Evolutionary conservation across 1,140 invertebrate species (phyloP).

Genomic region (Ruditapes philippinarum): DNA sequence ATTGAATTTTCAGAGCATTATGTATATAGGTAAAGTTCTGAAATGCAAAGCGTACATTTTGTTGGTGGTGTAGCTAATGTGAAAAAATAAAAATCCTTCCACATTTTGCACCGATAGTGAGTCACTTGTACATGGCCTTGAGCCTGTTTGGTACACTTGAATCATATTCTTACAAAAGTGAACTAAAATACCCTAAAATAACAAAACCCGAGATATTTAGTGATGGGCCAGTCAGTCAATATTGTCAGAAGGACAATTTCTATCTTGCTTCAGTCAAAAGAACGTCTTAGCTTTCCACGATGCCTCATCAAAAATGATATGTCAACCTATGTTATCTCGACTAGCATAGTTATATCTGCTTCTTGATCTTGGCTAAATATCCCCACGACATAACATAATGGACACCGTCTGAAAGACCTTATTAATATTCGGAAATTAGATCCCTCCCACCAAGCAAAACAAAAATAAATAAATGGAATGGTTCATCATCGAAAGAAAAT

Average conservation of each 20-base stretch:
- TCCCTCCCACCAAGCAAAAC: too few species aligned
- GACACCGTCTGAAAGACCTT: too few species aligned
- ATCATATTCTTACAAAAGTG: conserved; percentile 54
- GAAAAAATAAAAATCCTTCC: not conserved
- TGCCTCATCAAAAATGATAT: too few species aligned
- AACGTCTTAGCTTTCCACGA: too few species aligned
- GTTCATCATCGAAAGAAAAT: too few species aligned
- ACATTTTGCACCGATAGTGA: conserved; percentile 47
- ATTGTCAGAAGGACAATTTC: conserved; percentile 68
- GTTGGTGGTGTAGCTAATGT: conserved; percentile 25
- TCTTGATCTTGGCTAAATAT: too few species aligned
- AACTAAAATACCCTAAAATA: conserved; percentile 46
- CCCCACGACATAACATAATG: too few species aligned
- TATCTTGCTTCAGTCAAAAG: conserved; percentile 64
- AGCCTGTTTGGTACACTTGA: conserved; percentile 38
- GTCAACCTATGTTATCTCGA: too few species aligned
- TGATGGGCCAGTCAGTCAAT: conserved; percentile 64
- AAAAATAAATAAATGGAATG: too few species aligned
- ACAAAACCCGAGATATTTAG: conserved; percentile 41
- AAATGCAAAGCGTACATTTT: conserved; percentile 57
- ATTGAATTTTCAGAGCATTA: conserved; percentile 60
- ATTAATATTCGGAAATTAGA: too few species aligned
- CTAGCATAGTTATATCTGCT: too few species aligned
- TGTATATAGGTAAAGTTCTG: not conserved
- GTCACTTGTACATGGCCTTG: conserved; percentile 32